phyloP scores from a whole-genome alignment of 2,113 vertebrate species.

The Pelobates fuscus region DNA sequence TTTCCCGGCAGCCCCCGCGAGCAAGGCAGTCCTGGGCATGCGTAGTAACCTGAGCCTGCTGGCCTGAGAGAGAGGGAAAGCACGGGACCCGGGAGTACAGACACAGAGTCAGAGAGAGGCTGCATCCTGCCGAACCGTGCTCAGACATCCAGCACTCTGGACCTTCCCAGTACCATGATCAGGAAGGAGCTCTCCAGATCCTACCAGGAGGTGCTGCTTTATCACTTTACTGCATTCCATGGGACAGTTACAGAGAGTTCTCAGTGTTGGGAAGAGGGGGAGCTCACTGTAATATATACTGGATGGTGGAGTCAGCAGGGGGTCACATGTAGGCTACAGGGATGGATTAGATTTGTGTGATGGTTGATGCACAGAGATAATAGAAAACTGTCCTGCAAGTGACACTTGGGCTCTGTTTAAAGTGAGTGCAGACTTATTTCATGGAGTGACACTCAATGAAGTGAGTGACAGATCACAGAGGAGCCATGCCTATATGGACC shows the following conservation, averaged over 20 bases:
- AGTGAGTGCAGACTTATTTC: too few species aligned
- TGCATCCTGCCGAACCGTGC: neutral
- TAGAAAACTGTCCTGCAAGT: too few species aligned
- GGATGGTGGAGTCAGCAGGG: neutral
- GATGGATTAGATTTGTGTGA: too few species aligned
- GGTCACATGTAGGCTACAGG: too few species aligned
- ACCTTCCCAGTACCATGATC: slow-evolving; percentile 67
- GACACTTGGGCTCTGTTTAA: too few species aligned
- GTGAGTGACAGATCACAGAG: too few species aligned
- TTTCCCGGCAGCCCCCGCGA: slow-evolving; percentile 26
- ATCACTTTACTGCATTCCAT: too few species aligned
- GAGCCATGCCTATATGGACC: too few species aligned
- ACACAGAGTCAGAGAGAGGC: neutral
- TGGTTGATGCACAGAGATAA: too few species aligned
- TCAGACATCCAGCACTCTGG: neutral
- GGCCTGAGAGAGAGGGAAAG: neutral
- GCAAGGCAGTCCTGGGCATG: neutral
- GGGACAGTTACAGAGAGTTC: neutral
- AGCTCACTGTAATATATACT: neutral
- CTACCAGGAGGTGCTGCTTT: slow-evolving; percentile 81
- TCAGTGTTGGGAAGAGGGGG: neutral
- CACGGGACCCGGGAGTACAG: neutral
- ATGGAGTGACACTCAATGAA: too few species aligned
- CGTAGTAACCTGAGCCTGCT: neutral
- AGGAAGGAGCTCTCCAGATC: slow-evolving; percentile 69